Evolutionary conservation across 92 coral and sea anemone genomes (phyloP).

Genomic region (Porites cylindrica): DNA sequence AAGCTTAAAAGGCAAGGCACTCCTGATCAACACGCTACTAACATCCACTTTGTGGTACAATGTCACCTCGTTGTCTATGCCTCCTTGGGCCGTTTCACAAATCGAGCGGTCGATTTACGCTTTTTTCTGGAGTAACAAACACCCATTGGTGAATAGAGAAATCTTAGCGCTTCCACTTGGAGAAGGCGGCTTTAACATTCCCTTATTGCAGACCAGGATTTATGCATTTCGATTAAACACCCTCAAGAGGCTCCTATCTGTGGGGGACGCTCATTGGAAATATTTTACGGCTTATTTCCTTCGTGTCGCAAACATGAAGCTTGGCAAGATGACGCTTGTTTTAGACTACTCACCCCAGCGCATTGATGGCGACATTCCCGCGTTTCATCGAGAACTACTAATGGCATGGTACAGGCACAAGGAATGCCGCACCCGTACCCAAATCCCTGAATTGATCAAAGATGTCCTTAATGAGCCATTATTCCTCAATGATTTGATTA

Average conservation of each 20-base stretch:
- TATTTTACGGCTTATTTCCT: not conserved
- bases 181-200: constrained; percentile 36
- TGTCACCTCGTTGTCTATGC: not conserved
- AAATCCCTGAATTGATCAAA: not conserved
- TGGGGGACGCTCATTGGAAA: constrained; percentile 15
- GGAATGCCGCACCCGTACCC: not conserved
- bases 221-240: constrained; percentile 10
- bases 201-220: not conserved
- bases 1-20: constrained; percentile 27
- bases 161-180: not conserved
- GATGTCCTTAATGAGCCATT: constrained; percentile 5
- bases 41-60: constrained; percentile 34
- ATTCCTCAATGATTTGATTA: not conserved
- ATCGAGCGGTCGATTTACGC: constrained; percentile 6
- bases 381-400: not conserved
- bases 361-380: not conserved
- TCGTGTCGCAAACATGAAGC: too few relatives aligned
- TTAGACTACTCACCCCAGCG: not conserved
- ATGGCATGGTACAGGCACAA: not conserved
- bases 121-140: constrained; percentile 28
- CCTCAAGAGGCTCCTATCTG: not conserved
- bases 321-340: not conserved
- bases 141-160: constrained; percentile 5
- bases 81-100: constrained; percentile 16
- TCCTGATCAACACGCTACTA: constrained; percentile 20